phyloP scores from a whole-genome alignment of 2,797 vertebrate genomes.

The Labeo calbasu region DNA sequence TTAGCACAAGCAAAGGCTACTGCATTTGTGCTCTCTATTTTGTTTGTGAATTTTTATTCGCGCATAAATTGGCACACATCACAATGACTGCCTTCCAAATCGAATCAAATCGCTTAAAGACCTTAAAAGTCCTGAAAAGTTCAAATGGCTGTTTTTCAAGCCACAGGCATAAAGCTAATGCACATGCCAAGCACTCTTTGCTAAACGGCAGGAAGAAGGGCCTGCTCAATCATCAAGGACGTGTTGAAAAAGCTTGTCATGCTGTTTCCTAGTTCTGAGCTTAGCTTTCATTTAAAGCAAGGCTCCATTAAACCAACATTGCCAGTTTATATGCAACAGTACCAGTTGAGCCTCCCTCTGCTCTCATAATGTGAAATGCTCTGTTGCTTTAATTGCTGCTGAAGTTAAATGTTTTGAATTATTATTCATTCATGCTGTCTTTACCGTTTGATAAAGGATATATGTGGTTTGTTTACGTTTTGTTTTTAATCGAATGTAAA shows the following conservation, averaged over 20 bases:
- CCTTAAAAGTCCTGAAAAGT: slow-evolving; percentile 31
- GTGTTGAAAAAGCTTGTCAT: slow-evolving; percentile 42
- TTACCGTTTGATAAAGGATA: no score
- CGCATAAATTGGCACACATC: slow-evolving; percentile 9
- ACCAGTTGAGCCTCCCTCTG: neutral
- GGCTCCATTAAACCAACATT: slow-evolving; percentile 8
- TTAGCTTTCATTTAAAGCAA: slow-evolving; percentile 21
- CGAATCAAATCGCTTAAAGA: slow-evolving; percentile 12
- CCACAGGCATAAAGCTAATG: slow-evolving; percentile 5
- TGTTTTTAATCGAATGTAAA: no score
- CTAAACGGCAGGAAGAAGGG: slow-evolving; percentile 4
- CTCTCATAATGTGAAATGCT: slow-evolving; percentile 7
- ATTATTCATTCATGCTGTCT: no score
- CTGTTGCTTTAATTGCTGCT: neutral
- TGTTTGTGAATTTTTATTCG: slow-evolving; percentile 12
- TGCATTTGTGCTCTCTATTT: slow-evolving; percentile 14
- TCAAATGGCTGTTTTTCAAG: slow-evolving; percentile 43
- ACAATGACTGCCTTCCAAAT: slow-evolving; percentile 33
- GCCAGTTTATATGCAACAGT: neutral
- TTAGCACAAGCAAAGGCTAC: neutral
- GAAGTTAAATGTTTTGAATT: no score
- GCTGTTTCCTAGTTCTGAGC: slow-evolving; percentile 34
- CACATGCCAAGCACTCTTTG: slow-evolving; percentile 30
- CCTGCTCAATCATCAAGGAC: slow-evolving; percentile 37
- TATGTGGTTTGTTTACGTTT: no score